A percentile compares a stretch with the other conserved stretches of the same genome.
Evolutionary conservation across 2,888 invertebrate species (phyloP).

Genomic region (Muschampia plurimacula): DNA sequence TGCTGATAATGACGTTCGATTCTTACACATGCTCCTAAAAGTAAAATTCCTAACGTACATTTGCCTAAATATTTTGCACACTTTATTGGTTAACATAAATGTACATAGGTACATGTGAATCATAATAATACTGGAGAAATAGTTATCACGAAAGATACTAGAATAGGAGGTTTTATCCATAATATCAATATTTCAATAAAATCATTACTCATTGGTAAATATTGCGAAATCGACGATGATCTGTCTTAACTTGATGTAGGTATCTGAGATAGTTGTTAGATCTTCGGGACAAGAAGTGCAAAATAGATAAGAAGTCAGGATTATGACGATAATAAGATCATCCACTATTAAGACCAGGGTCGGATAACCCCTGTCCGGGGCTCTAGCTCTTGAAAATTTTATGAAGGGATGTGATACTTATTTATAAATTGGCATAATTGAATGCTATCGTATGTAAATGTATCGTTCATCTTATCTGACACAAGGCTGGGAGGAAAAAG

Average conservation of each 20-base stretch:
- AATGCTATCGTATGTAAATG: constrained; percentile 11
- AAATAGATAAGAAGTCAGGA: constrained; percentile 18
- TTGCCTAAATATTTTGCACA: background rate
- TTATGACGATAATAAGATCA: too few relatives aligned
- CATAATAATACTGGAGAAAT: too few relatives aligned
- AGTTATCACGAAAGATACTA: background rate
- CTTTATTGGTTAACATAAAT: background rate
- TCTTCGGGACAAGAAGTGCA: background rate
- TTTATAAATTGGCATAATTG: constrained; percentile 29
- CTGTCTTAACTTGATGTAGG: background rate
- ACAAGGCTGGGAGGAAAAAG: constrained; percentile 31
- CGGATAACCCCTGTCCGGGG: too few relatives aligned
- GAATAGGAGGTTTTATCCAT: background rate
- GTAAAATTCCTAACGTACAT: background rate
- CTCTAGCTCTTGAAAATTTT: too few relatives aligned
- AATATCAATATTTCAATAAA: background rate
- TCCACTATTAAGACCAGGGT: too few relatives aligned
- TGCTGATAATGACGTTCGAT: too few relatives aligned
- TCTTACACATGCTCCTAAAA: too few relatives aligned
- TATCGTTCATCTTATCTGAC: constrained; percentile 13
- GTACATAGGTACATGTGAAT: too few relatives aligned
- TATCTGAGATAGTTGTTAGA: background rate
- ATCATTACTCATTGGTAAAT: constrained; percentile 9
- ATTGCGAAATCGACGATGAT: background rate
- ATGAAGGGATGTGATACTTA: too few relatives aligned